Evolutionary conservation across 2,113 vertebrate species (phyloP), one percentile per base, ranked within the genome.

Genomic region (Aegithalos caudatus): DNA sequence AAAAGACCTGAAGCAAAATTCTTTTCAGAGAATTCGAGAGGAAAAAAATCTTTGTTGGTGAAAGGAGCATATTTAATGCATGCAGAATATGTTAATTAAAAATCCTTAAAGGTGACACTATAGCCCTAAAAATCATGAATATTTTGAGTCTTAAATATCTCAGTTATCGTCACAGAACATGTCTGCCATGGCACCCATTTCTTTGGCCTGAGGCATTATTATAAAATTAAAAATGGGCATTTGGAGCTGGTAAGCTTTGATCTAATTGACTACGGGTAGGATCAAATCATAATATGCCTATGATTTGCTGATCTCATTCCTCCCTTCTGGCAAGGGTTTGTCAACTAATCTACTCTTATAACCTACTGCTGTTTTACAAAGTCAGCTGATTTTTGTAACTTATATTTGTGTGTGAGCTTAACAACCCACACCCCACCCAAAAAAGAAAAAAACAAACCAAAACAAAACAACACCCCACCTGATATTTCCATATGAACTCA

Each of bases 61-160:
- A 44, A 96, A 93, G 66, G 40, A 97, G 70, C 14, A 77, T 38
- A 94, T 88, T 95, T 96, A 97, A 95, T 96, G 44, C 77, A 89
- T 62, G 69, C 33, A 91, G 80, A 95, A 97, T 48, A 76, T 95
- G 91, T 96, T 97, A 95, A 97, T 97, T 97, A 96, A 97, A 97
- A 97, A 94, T 90, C 18, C 48, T 93, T 96, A 60, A 87, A 91
- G 88, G 35, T 95, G 85, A 83, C 40, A 95, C 92, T 97, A 82
- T 61, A 93, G 62, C 37, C 76, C 53, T 89, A 76, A 88, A 92
- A 79, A 58, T 81, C 48, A 38, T n/a, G 69, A 92, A 66, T 95
- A 93, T 88, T 94, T 95, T 71, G 74, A 91, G 64, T 92, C 81
- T 81, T 93, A 82, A 95, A 91, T 86, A n/a, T 82, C 94, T 94